These are phyloP conservation scores for Pongo abelii DNA, from an alignment of 2,113 vertebrate genomes.

Conservation along the genomic window DNA sequence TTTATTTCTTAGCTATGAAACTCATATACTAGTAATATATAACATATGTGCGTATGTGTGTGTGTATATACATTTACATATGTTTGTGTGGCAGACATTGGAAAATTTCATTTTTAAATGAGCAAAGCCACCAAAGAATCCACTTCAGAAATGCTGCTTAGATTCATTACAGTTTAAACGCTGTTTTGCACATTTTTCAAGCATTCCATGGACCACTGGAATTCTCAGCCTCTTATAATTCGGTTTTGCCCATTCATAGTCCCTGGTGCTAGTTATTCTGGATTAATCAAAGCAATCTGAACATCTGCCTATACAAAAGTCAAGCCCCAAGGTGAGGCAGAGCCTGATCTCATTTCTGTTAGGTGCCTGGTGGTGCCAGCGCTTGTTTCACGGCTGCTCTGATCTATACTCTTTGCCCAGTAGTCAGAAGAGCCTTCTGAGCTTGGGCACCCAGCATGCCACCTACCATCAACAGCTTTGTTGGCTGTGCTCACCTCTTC, in stretches of 20 bases:
- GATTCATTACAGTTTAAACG: not conserved
- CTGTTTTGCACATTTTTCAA: not conserved
- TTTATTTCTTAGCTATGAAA: slow-evolving; percentile 62
- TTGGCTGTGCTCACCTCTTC: too few relatives aligned
- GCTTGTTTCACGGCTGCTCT: not conserved
- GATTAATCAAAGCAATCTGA: not conserved
- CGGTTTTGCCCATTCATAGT: rapidly evolving
- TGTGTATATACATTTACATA: not conserved
- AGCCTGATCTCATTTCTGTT: not conserved
- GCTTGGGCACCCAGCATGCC: not conserved
- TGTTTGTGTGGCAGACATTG: not conserved
- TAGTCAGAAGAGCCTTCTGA: not conserved
- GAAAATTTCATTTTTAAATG: not conserved
- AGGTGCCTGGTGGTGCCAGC: not conserved
- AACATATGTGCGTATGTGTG: not conserved
- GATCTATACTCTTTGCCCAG: not conserved
- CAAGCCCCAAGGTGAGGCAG: not conserved
- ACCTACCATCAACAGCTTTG: not conserved
- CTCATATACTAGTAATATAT: not conserved
- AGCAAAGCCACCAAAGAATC: not conserved
- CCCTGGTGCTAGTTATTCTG: not conserved
- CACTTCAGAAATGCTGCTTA: not conserved
- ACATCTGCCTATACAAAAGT: not conserved
- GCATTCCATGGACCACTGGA: not conserved
- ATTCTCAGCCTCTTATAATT: not conserved